Evolutionary conservation across 2,113 vertebrate genomes (phyloP).

Genomic region (Callithrix jacchus): DNA sequence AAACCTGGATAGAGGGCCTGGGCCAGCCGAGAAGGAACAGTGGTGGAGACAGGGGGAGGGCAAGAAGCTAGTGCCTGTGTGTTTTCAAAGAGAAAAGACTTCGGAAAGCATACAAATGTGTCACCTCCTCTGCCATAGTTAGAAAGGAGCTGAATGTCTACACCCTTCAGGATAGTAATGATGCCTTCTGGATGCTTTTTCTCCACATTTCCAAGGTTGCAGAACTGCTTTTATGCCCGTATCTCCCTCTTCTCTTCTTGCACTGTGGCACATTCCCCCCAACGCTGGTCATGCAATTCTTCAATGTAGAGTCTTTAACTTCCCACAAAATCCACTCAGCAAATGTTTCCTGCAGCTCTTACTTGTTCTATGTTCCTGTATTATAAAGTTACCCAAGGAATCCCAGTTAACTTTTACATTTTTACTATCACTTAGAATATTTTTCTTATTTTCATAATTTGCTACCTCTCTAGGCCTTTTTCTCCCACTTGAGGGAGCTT

Average conservation of each 20-base stretch:
- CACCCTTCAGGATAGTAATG: not conserved
- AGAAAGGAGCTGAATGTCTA: not conserved
- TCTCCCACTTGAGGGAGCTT: not conserved
- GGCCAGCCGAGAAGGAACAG: not conserved
- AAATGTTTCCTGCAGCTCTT: not conserved
- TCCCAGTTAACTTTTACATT: not conserved
- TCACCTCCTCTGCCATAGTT: not conserved
- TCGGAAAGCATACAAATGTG: not conserved
- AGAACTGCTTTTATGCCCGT: not conserved
- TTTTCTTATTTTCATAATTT: not conserved
- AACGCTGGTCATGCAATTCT: accelerated
- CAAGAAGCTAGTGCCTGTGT: not conserved
- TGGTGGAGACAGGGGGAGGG: not conserved
- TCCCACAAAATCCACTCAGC: not conserved
- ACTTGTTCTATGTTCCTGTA: not conserved
- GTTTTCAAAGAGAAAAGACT: not conserved
- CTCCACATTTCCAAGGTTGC: not conserved
- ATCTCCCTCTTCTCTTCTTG: not conserved
- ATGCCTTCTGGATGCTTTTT: not conserved
- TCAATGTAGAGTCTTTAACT: not conserved
- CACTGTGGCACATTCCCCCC: accelerated
- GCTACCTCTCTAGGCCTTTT: not conserved
- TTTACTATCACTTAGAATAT: not conserved
- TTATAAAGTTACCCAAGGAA: not conserved
- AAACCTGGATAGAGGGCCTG: not conserved